A percentile compares a stretch with the other conserved stretches of the same genome.
Evolutionary conservation across 2,888 invertebrate species (phyloP).

Genomic region (Trissoscelio sp.): DNA sequence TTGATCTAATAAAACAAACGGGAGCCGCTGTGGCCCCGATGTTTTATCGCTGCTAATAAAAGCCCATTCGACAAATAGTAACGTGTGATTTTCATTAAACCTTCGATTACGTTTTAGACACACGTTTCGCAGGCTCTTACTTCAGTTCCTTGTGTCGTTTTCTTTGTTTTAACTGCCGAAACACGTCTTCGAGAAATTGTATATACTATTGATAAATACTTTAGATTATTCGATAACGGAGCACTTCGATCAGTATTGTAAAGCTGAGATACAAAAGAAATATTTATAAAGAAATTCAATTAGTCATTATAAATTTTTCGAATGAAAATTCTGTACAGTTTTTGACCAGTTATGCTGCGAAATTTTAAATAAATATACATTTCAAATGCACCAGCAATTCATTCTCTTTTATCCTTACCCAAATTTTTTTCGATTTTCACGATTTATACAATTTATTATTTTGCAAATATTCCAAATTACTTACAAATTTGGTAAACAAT

Average conservation of each 20-base stretch:
- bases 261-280: slow-evolving; percentile 64
- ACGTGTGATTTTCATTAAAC: slow-evolving; percentile 52
- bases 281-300: slow-evolving; percentile 65
- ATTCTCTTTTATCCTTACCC: slow-evolving; percentile 1
- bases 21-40: slow-evolving; percentile 27
- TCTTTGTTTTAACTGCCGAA: slow-evolving; percentile 13
- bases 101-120: slow-evolving; percentile 44
- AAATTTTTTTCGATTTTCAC: background rate
- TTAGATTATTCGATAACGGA: slow-evolving; percentile 42
- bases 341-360: slow-evolving; percentile 68
- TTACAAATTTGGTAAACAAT: too few relatives aligned
- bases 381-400: slow-evolving; percentile 54
- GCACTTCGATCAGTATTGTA: slow-evolving; percentile 67
- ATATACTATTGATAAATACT: slow-evolving; percentile 64
- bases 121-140: slow-evolving; percentile 27
- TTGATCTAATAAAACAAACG: slow-evolving; percentile 55
- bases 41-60: slow-evolving; percentile 55
- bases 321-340: slow-evolving; percentile 68
- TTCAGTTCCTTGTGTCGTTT: slow-evolving; percentile 15
- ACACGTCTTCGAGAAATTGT: slow-evolving; percentile 66
- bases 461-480: too few relatives aligned
- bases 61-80: slow-evolving; percentile 46
- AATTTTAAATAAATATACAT: slow-evolving; percentile 70
- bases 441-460: too few relatives aligned
- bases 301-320: slow-evolving; percentile 66